Conservation (phyloP, 2,113 vertebrate genomes). For the Dasypus novemcinctus region DNA sequence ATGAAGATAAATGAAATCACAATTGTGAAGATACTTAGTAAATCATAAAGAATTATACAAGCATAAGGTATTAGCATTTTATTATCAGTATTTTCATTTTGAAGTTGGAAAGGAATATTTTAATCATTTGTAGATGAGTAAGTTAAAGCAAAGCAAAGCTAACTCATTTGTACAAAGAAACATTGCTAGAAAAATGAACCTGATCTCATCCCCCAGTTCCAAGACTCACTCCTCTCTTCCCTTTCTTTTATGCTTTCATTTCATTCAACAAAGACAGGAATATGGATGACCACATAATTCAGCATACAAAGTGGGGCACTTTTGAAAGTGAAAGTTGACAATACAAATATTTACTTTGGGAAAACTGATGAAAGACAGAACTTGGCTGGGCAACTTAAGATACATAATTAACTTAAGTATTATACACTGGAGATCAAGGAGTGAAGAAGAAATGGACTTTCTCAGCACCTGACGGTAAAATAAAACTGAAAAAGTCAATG, state of each 20-base stretch:
- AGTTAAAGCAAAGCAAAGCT: not conserved
- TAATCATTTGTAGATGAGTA: not conserved
- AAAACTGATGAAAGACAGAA: not conserved
- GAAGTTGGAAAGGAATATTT: not conserved
- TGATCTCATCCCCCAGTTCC: not conserved
- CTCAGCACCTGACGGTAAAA: not conserved
- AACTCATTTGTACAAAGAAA: conserved; percentile 9
- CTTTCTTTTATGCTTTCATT: not conserved
- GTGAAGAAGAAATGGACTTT: not conserved
- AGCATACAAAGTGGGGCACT: not conserved
- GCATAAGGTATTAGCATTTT: not conserved
- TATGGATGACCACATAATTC: not conserved
- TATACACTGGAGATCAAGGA: not conserved
- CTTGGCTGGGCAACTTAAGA: not conserved
- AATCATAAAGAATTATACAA: not conserved
- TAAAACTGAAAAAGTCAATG: too few relatives aligned
- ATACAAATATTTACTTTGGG: not conserved
- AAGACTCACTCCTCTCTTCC: not conserved
- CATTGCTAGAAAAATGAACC: not conserved
- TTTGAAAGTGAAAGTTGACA: not conserved
- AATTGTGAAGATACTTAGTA: not conserved
- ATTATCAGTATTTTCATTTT: not conserved
- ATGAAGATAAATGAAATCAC: not conserved
- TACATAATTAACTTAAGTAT: not conserved
- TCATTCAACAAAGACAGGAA: not conserved